Evolutionary conservation across 1,140 invertebrate genomes (phyloP).

Genomic region (Xylocopa sonorina): DNA sequence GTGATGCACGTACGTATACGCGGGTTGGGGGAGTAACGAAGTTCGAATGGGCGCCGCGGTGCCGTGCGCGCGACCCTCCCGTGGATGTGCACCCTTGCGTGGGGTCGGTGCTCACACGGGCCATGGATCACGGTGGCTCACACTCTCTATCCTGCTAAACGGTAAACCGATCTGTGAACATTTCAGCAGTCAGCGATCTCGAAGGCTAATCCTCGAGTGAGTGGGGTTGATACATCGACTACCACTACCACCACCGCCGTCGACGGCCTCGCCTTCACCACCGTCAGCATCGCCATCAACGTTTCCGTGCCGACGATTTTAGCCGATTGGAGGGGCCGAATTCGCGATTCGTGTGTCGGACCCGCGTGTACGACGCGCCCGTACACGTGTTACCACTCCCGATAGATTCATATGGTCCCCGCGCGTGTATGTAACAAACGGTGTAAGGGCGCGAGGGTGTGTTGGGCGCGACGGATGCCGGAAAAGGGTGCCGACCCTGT

Average conservation of each 20-base stretch:
- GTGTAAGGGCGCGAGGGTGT: neutral
- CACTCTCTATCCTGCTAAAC: slow-evolving; percentile 80
- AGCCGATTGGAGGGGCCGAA: slow-evolving; percentile 43
- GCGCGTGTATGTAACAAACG: neutral
- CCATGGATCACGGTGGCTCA: slow-evolving; percentile 75
- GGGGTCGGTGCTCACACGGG: slow-evolving; percentile 61
- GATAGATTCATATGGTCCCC: slow-evolving; percentile 45
- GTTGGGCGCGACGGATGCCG: neutral
- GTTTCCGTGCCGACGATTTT: slow-evolving; percentile 41
- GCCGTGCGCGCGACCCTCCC: neutral
- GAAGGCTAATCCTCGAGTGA: slow-evolving; percentile 79
- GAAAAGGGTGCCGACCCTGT: slow-evolving; percentile 31
- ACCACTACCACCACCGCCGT: slow-evolving; percentile 40
- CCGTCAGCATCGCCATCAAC: slow-evolving; percentile 44
- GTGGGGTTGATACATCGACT: slow-evolving; percentile 74
- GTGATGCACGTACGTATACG: slow-evolving; percentile 13
- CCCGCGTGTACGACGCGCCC: slow-evolving; percentile 46
- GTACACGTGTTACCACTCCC: slow-evolving; percentile 61
- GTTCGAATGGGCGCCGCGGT: slow-evolving; percentile 36
- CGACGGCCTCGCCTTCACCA: slow-evolving; percentile 29
- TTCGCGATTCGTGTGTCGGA: slow-evolving; percentile 51
- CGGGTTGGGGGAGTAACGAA: slow-evolving; percentile 23
- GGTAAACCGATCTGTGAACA: slow-evolving; percentile 82
- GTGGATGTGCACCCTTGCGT: slow-evolving; percentile 4
- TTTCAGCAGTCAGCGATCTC: slow-evolving; percentile 82